These are phyloP conservation scores for Ophion obscuratus DNA, from an alignment of 2,888 invertebrate species.

Conservation along the genomic window DNA sequence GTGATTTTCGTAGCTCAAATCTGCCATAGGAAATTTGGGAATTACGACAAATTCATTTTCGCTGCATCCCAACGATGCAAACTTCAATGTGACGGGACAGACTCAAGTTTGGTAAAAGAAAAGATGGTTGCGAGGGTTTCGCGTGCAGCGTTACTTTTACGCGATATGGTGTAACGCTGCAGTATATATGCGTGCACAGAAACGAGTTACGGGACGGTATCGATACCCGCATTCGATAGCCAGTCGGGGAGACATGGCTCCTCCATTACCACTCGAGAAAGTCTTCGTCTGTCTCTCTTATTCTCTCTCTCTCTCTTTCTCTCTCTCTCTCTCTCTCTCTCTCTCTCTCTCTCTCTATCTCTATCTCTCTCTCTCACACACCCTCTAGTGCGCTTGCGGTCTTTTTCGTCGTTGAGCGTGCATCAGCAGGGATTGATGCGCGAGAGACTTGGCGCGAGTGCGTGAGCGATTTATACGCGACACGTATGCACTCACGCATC, in stretches of 20 bases:
- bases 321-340: conserved; percentile 16
- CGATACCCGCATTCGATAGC: conserved; percentile 78
- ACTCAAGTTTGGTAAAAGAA: neutral
- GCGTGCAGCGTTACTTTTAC: conserved; percentile 10
- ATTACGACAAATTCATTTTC: neutral
- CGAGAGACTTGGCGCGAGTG: conserved; percentile 67
- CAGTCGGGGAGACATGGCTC: conserved; percentile 76
- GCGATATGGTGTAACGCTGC: conserved; percentile 27
- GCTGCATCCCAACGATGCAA: neutral
- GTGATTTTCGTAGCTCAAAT: neutral
- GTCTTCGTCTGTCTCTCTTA: conserved; percentile 63
- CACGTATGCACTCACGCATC: conserved; percentile 72
- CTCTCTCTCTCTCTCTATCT: conserved; percentile 6
- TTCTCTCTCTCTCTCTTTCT: conserved; percentile 7
- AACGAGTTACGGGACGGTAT: conserved; percentile 70
- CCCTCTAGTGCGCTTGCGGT: neutral
- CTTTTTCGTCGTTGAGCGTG: conserved; percentile 22
- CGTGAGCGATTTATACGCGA: conserved; percentile 76
- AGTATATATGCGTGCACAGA: conserved; percentile 31
- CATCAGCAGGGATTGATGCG: conserved; percentile 72
- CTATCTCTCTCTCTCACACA: conserved; percentile 1
- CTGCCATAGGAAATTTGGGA: neutral
- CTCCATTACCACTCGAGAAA: conserved; percentile 80
- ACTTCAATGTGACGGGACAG: neutral
- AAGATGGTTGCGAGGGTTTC: neutral